These are phyloP conservation scores for Thunnus thynnus DNA, from an alignment of 2,113 vertebrate genomes.

Conservation along the genomic window DNA sequence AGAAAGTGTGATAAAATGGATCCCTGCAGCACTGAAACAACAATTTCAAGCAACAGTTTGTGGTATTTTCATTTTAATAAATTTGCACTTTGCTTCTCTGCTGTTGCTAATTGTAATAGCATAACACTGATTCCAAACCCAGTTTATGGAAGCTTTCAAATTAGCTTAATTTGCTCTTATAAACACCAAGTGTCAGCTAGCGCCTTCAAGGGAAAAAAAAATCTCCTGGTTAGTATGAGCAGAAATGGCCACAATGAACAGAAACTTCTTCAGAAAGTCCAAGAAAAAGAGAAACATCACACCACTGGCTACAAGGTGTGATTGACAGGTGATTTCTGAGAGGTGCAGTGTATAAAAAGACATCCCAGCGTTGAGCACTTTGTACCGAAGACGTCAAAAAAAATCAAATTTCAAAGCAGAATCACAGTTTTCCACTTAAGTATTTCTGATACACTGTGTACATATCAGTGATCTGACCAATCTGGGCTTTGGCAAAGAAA, in stretches of 20 bases:
- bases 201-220: constrained; percentile 4
- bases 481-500: constrained; percentile 57
- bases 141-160: constrained; percentile 53
- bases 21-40: constrained; percentile 13
- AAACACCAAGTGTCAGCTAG: constrained; percentile 13
- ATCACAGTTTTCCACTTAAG: constrained; percentile 24
- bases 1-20: neutral
- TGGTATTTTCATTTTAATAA: constrained; percentile 53
- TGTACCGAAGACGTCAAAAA: constrained; percentile 46
- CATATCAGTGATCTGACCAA: constrained; percentile 55
- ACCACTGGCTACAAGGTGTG: neutral
- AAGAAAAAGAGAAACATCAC: constrained; percentile 1
- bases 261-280: constrained; percentile 6
- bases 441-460: constrained; percentile 24
- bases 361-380: constrained; percentile 31
- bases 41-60: constrained; percentile 32
- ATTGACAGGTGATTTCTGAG: constrained; percentile 55
- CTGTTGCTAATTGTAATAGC: constrained; percentile 52
- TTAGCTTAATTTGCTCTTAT: constrained; percentile 51
- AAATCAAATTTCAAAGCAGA: constrained; percentile 52
- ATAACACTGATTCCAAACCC: constrained; percentile 30
- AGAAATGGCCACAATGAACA: constrained; percentile 16
- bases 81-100: constrained; percentile 53
- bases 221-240: neutral
- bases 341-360: constrained; percentile 20